Evolutionary conservation across 2,888 invertebrate species (phyloP).

Genomic region (Nowickia ferox): DNA sequence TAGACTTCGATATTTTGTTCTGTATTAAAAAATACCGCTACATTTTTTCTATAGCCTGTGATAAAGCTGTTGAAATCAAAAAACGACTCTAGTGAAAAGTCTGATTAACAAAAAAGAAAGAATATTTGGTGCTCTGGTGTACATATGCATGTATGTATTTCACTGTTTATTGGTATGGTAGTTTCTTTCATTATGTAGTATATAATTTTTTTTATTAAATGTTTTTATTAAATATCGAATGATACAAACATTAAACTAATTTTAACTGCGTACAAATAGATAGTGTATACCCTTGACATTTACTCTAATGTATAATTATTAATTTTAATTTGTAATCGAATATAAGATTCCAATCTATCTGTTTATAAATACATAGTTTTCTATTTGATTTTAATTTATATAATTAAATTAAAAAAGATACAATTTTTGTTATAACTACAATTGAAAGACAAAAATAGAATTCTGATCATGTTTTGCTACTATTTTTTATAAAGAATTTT

Average conservation of each 20-base stretch:
- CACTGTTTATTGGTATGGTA: no score
- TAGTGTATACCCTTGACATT: conserved; percentile 34
- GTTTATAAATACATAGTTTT: conserved; percentile 29
- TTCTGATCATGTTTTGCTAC: conserved; percentile 29
- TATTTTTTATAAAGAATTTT: conserved; percentile 40
- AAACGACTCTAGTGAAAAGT: no score
- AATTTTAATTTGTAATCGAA: conserved; percentile 25
- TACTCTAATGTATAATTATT: conserved; percentile 20
- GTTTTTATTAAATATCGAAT: conserved; percentile 47
- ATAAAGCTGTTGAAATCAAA: no score
- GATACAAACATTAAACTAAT: conserved; percentile 54
- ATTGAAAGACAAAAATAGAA: conserved; percentile 31
- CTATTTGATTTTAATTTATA: conserved; percentile 24
- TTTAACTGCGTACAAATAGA: conserved; percentile 34
- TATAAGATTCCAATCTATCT: conserved; percentile 1
- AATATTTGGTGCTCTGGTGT: background rate
- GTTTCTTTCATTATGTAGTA: no score
- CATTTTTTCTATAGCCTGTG: no score
- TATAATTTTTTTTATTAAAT: conserved; percentile 27
- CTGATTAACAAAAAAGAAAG: no score
- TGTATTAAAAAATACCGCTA: no score
- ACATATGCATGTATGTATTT: conserved; percentile 9
- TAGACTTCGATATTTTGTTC: no score
- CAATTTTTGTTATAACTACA: conserved; percentile 41
- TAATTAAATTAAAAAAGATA: conserved; percentile 45